Percentiles rank a stretch among this genome's conserved stretches.
Evolutionary conservation across 2,888 invertebrate genomes (phyloP).

Genomic region (Cremastinae sp.): DNA sequence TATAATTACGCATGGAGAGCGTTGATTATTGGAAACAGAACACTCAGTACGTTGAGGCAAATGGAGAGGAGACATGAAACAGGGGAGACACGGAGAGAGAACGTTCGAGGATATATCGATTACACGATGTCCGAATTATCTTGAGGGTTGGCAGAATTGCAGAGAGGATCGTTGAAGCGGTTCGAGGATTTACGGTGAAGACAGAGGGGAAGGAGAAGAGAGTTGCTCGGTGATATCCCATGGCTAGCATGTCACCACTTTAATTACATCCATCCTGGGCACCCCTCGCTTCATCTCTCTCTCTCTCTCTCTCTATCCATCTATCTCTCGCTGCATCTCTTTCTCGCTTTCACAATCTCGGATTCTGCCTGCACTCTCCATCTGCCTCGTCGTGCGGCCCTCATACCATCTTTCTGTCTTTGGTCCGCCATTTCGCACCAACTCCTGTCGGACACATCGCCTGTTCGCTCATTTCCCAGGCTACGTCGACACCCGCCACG

Average conservation of each 20-base stretch:
- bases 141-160: conserved; percentile 72
- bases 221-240: conserved; percentile 71
- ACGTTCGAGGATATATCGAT: conserved; percentile 70
- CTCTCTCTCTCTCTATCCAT: conserved; percentile 52
- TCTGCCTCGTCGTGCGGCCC: conserved; percentile 43
- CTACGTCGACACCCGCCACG: conserved; percentile 49
- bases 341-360: conserved; percentile 30
- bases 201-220: conserved; percentile 29
- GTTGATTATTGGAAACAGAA: conserved; percentile 29
- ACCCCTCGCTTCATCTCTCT: conserved; percentile 59
- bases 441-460: conserved; percentile 58
- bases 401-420: conserved; percentile 54
- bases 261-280: conserved; percentile 78
- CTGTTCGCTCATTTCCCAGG: conserved; percentile 57
- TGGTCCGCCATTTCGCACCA: conserved; percentile 63
- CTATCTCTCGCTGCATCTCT: conserved; percentile 31
- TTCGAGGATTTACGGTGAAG: conserved; percentile 69
- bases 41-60: conserved; percentile 21
- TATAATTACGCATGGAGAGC: conserved; percentile 5
- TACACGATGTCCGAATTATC: conserved; percentile 77
- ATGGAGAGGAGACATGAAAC: neutral
- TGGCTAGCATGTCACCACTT: conserved; percentile 78
- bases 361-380: neutral
- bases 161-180: conserved; percentile 66
- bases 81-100: conserved; percentile 19